Evolutionary conservation across 2,888 invertebrate genomes (phyloP).

Genomic region (Cyclophora albipunctata): DNA sequence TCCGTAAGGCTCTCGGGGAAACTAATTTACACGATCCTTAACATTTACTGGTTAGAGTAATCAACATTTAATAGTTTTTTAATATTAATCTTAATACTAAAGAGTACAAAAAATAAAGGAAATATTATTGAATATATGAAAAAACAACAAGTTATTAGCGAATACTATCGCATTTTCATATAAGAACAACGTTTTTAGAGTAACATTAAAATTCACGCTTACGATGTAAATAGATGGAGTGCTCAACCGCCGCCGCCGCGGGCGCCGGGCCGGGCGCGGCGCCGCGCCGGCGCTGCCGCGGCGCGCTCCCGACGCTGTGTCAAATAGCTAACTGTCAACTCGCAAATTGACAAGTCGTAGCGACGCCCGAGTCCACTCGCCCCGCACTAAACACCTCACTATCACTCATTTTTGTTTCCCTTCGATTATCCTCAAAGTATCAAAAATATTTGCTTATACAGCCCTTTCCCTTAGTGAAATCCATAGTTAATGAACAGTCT

Average conservation of each 20-base stretch:
- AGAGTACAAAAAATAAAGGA: conserved; percentile 77
- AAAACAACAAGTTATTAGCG: conserved; percentile 72
- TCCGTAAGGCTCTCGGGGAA: conserved; percentile 72
- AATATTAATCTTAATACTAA: conserved; percentile 73
- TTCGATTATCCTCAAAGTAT: conserved; percentile 72
- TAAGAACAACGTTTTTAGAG: conserved; percentile 73
- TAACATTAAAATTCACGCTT: conserved; percentile 62
- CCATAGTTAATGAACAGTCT: conserved; percentile 74
- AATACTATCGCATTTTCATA: conserved; percentile 67
- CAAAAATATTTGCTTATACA: conserved; percentile 74
- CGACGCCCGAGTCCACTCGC: conserved; percentile 6
- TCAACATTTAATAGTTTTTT: conserved; percentile 75
- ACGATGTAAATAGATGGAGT: conserved; percentile 51
- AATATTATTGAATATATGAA: conserved; percentile 74
- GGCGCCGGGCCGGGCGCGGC: conserved; percentile 12
- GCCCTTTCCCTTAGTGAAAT: conserved; percentile 73
- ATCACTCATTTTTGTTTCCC: conserved; percentile 64
- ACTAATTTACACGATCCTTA: conserved; percentile 69
- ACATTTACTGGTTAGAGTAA: conserved; percentile 71
- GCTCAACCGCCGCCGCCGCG: conserved; percentile 24
- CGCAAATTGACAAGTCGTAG: conserved; percentile 5
- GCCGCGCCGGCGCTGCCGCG: conserved; percentile 9
- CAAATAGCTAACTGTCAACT: not conserved
- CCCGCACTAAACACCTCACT: conserved; percentile 27
- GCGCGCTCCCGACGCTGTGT: too few species aligned